Evolutionary conservation across 2,888 invertebrate genomes (phyloP), one percentile per base, ranked within the genome.

Genomic region (Drosophila acutilabella): DNA sequence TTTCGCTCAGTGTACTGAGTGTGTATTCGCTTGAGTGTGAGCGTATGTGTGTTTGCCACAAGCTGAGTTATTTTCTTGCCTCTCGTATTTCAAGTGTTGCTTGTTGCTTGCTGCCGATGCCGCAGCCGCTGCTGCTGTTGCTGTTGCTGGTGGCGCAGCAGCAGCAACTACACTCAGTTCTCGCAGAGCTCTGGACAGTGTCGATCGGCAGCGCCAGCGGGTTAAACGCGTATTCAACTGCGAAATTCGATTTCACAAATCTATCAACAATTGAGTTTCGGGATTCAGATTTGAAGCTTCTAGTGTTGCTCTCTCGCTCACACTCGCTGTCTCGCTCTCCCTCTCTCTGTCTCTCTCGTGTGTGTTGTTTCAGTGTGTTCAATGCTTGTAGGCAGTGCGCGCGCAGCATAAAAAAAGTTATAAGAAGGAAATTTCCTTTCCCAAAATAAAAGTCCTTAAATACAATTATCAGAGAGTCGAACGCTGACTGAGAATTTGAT

Each of bases 181-280:
- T 79, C 79, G 70, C 58, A 57, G 69, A 79, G 75, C 76, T 70
- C 77, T 76, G 71, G 71, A 62, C 71, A 64, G 71, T 66, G 77
- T 75, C 80, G 80, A 80, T 80, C 76, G 72, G 60, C 64, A 57
- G 42, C 59, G 44, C 38, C 50, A 76, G 50, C 74, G 56, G 64
- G 57, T 41, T 54, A 51, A 8, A 44, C 38, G 59, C 48, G 48
- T 44, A 23, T 64, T 30, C 54, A 44, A 52, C 23, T 51, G 60
- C 44, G n/a, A 47, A 45, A 40, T 45, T 13, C 13, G 16, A 38
- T 62, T 64, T 26, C 11, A 52, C n/a, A 54, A 30, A 36, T 71
- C 40, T 42, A 18, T 23, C 16, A 53, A 53, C 44, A 47, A 45
- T 47, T 64, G 18, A 38, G 45, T 54, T 64, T 57, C 13, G 18